Conservation (phyloP, 2,113 vertebrate genomes). For the Hipposideros armiger region DNA sequence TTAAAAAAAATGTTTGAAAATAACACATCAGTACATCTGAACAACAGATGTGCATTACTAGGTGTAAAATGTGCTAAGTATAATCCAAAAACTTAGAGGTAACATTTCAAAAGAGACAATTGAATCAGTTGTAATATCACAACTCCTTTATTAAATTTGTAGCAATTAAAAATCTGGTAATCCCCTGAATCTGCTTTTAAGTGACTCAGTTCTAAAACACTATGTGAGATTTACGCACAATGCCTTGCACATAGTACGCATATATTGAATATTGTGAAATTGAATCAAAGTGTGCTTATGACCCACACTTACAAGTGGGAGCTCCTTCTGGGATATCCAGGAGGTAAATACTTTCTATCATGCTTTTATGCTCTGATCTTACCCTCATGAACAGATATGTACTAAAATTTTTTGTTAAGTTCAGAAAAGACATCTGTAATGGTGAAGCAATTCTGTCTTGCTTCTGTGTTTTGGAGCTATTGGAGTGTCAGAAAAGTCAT, state of each 20-base stretch:
- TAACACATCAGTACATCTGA: background rate
- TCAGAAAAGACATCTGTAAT: background rate
- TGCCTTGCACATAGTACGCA: background rate
- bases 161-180: background rate
- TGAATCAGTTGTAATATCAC: background rate
- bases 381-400: background rate
- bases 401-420: background rate
- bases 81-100: background rate
- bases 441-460: background rate
- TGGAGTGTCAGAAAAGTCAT: too few relatives aligned
- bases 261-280: background rate
- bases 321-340: background rate
- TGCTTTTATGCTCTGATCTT: background rate
- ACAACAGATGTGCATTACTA: background rate
- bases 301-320: background rate
- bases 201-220: background rate
- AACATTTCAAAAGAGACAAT: conserved; percentile 33
- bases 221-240: background rate
- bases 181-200: background rate
- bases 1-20: background rate
- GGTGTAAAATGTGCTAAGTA: background rate
- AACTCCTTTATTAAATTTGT: background rate
- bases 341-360: background rate
- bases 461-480: background rate
- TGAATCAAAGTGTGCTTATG: conserved; percentile 2